Percentiles rank a stretch among this genome's conserved stretches.
These are phyloP conservation scores for Liolophura sinensis DNA, from an alignment of 1,140 invertebrate genomes.

Conservation along the genomic window DNA sequence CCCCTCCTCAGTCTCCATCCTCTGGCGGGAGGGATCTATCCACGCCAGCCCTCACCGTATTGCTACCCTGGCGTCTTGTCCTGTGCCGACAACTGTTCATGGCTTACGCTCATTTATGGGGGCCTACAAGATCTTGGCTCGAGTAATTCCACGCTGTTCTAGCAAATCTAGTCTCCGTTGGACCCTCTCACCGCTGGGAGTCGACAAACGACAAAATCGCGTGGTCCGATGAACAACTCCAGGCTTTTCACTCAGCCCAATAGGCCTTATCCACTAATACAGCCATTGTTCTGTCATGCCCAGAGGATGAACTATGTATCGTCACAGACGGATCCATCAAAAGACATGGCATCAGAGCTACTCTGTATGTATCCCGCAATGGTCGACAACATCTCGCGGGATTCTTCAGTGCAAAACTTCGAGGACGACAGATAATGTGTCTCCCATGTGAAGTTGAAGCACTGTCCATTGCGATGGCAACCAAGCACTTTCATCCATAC, in stretches of 20 bases:
- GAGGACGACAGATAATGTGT: slow-evolving; percentile 21
- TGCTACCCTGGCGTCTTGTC: slow-evolving; percentile 8
- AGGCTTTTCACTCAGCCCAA: too few relatives aligned
- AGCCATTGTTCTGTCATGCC: slow-evolving; percentile 3
- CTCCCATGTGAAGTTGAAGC: slow-evolving; percentile 30
- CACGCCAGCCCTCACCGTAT: slow-evolving; percentile 19
- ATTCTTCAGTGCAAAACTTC: slow-evolving; percentile 23
- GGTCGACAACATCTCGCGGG: slow-evolving; percentile 11
- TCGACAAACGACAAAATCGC: too few relatives aligned
- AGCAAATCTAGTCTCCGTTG: too few relatives aligned
- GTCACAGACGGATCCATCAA: slow-evolving; percentile 20
- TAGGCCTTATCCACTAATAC: too few relatives aligned
- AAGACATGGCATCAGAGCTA: slow-evolving; percentile 9
- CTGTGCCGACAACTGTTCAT: slow-evolving; percentile 16
- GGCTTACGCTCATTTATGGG: too few relatives aligned
- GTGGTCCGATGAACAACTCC: too few relatives aligned
- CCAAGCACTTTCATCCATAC: slow-evolving; percentile 16
- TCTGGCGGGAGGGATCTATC: slow-evolving; percentile 8
- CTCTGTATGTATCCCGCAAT: slow-evolving; percentile 28
- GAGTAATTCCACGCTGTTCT: too few relatives aligned
- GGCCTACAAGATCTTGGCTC: too few relatives aligned
- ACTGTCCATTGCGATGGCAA: slow-evolving; percentile 21
- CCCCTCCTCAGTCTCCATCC: too few relatives aligned
- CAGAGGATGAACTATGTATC: slow-evolving; percentile 1
- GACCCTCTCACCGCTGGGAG: too few relatives aligned